phyloP scores from a whole-genome alignment of 2,113 vertebrate species.

The Alexandromys fortis region DNA sequence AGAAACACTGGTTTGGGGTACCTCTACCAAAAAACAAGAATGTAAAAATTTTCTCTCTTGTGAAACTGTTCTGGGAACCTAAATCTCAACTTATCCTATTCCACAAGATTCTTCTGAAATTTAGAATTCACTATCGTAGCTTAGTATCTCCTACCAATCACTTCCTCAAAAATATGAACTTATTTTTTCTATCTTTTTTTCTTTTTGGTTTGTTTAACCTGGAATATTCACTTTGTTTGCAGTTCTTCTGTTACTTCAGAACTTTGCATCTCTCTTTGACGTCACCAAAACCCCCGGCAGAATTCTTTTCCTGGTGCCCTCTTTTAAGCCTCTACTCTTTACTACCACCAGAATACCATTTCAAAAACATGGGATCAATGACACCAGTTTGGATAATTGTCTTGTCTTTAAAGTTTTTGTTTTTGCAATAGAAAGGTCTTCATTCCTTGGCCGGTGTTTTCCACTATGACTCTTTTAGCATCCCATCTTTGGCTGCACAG shows the following conservation, averaged over 20 bases:
- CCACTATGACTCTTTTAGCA: not conserved
- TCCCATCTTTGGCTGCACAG: not conserved
- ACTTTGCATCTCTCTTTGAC: not conserved
- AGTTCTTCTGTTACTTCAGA: not conserved
- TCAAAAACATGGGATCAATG: not conserved
- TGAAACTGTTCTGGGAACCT: not conserved
- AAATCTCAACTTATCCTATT: not conserved
- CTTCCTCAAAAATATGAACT: no score
- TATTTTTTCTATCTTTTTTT: not conserved
- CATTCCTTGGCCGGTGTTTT: not conserved
- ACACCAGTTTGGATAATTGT: not conserved
- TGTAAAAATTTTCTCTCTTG: not conserved
- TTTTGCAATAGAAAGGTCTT: not conserved
- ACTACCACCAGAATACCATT: not conserved
- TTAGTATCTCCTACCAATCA: not conserved
- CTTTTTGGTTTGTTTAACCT: not conserved
- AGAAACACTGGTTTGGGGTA: not conserved
- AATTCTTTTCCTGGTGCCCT: not conserved
- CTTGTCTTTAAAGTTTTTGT: not conserved
- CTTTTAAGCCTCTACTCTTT: not conserved
- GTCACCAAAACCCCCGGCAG: not conserved
- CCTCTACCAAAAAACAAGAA: not conserved
- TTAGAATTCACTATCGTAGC: not conserved
- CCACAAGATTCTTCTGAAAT: not conserved
- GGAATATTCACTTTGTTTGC: not conserved